Conservation (phyloP, 92 coral and sea anemone genomes). For the Pocillopora meandrina region DNA sequence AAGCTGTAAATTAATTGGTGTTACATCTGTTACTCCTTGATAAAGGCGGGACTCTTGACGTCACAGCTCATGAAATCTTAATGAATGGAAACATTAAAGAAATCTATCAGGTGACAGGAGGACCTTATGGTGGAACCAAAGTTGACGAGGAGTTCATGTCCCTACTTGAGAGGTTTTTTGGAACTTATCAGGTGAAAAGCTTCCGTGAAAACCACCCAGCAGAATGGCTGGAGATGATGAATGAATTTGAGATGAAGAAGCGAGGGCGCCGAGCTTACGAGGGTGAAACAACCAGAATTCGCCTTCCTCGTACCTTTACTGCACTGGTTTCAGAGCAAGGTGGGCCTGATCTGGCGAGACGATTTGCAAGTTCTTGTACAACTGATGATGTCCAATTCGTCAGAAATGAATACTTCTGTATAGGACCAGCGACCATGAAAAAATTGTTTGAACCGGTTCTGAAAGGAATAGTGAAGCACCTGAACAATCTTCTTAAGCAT, state of each 20-base stretch:
- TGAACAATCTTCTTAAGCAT: conserved; percentile 24
- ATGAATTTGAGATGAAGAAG: conserved; percentile 62
- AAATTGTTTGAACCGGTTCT: conserved; percentile 61
- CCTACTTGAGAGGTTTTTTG: conserved; percentile 45
- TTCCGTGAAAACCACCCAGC: conserved; percentile 47
- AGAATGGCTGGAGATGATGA: conserved; percentile 64
- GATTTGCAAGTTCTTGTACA: conserved; percentile 23
- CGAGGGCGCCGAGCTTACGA: conserved; percentile 52
- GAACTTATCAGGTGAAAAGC: conserved; percentile 27
- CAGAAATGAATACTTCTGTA: conserved; percentile 56
- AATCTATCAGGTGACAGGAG: neutral
- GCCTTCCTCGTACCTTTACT: conserved; percentile 47
- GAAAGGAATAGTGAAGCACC: conserved; percentile 44
- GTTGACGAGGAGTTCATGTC: neutral
- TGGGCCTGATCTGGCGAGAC: conserved; percentile 19
- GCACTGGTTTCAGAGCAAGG: neutral
- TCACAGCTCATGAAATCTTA: neutral
- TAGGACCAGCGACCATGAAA: conserved; percentile 47
- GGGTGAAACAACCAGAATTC: conserved; percentile 43
- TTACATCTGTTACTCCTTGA: too few species aligned
- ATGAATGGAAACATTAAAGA: neutral
- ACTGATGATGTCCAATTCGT: conserved; percentile 31
- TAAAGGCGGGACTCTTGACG: conserved; percentile 1
- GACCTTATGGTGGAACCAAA: neutral
- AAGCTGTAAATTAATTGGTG: too few species aligned